Percentiles rank a stretch among this genome's conserved stretches.
These are phyloP conservation scores for Dasyurus viverrinus DNA, from an alignment of 2,113 vertebrate genomes.

Conservation along the genomic window DNA sequence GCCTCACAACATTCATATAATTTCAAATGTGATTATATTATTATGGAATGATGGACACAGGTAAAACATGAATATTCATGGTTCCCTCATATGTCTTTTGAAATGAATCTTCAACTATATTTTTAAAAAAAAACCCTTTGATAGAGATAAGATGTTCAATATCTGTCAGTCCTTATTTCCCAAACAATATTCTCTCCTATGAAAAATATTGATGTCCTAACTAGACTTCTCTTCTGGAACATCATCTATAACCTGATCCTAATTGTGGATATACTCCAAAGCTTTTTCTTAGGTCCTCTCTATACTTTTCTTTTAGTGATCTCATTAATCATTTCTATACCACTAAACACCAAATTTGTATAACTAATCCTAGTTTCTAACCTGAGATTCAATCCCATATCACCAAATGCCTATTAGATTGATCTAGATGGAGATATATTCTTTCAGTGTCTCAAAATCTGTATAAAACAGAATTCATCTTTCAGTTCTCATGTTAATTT, in stretches of 20 bases:
- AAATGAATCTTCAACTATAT: background rate
- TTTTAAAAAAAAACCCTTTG: background rate
- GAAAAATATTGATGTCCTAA: background rate
- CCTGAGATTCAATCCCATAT: background rate
- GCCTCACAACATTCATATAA: background rate
- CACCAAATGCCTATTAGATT: background rate
- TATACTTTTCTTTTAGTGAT: background rate
- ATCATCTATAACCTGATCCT: background rate
- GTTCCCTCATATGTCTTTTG: background rate
- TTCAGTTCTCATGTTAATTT: background rate
- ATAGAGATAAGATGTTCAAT: background rate
- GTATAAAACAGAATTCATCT: background rate
- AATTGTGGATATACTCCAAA: background rate
- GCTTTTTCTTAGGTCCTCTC: background rate
- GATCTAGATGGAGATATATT: background rate
- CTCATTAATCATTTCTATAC: background rate
- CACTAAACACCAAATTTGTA: background rate
- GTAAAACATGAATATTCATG: background rate
- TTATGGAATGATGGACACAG: background rate
- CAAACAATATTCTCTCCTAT: background rate
- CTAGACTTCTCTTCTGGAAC: background rate
- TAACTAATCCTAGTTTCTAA: background rate
- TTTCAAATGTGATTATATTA: constrained; percentile 50
- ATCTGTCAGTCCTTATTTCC: background rate
- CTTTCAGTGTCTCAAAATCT: background rate